Base-by-base conservation (phyloP, 2,797 vertebrate genomes). In the Acipenser oxyrinchus region DNA sequence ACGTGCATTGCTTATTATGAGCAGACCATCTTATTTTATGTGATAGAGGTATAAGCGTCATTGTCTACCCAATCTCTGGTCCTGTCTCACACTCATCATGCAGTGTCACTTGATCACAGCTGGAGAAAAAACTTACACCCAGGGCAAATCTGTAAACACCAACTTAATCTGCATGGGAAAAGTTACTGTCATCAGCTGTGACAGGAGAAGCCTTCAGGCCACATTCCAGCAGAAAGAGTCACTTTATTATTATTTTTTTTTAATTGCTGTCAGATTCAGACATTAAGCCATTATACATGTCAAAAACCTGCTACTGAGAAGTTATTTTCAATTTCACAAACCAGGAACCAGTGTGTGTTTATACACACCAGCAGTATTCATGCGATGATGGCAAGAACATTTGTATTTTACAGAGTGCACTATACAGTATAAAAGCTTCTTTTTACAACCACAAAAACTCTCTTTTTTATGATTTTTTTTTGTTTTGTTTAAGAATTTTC, bases 161-260 rank as follows among this genome's bases (percentile, higher is more conserved):
- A 93, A 90, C 91, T 93, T 95, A 92, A 93, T 95, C 92, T 96
- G 90, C 92, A 95, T 91, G 88, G 87, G 88, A 87, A 93, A 93
- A 92, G 86, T 92, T 88, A 91, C 87, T 93, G 87, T 93, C 88
- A 92, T 91, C 84, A 87, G 82, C 81, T 84, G 78, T 84, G 91
- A 94, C 91, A 94, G 91, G 83, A 84, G 86, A 92, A 89, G 86
- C 91, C 92, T 91, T 73, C 84, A 86, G 91, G 91, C 92, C 83
- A 89, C 77, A 78, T 85, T 86, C 79, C 81, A 74, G 78, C 79
- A 81, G 84, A 86, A 88, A 83, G 84, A 83, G 84, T 87, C 80
- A 83, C 88, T 87, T 89, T 82, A 67, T 74, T 85, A 1, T 79
- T 78, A n/a, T n/a, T 78, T 86, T 64, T 86, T 37, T 37, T 77